A percentile compares a stretch with the other conserved stretches of the same genome.
phyloP scores from a whole-genome alignment of 2,797 vertebrate species.

The Sebastiscus tertius region DNA sequence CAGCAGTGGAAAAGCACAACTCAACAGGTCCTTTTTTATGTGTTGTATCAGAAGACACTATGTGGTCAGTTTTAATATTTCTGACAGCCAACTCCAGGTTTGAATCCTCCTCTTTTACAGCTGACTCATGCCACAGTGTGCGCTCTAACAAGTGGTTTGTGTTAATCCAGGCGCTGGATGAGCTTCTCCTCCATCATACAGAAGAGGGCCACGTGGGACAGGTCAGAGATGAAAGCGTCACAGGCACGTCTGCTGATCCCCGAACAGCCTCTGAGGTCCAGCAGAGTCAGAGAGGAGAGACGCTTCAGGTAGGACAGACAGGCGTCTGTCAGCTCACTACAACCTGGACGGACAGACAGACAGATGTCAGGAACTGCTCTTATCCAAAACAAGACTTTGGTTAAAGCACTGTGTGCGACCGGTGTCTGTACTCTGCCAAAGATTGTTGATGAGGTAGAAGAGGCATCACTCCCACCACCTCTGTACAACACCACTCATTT shows the following conservation, averaged over 20 bases:
- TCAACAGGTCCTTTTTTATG: not conserved
- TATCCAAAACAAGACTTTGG: not conserved
- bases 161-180: slow-evolving; percentile 91
- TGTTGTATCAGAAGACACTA: not conserved
- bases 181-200: slow-evolving; percentile 97
- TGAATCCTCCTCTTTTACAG: not conserved
- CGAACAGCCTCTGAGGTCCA: slow-evolving; percentile 94
- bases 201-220: slow-evolving; percentile 92
- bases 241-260: slow-evolving; percentile 91
- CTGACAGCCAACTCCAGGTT: not conserved
- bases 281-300: slow-evolving; percentile 89
- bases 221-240: slow-evolving; percentile 95
- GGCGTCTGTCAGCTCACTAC: slow-evolving; percentile 92
- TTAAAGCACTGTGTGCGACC: not conserved
- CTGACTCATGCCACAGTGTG: not conserved
- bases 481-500: not conserved
- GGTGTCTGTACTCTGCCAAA: not conserved
- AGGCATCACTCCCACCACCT: not conserved
- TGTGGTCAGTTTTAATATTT: not conserved
- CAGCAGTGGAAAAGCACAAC: too few relatives aligned
- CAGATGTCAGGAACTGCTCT: not conserved
- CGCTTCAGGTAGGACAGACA: slow-evolving; percentile 93
- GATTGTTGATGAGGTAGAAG: not conserved
- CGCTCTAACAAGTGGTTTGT: not conserved
- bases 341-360: slow-evolving; percentile 80